Evolutionary conservation across 1,140 invertebrate genomes (phyloP).

Genomic region (Lucilia cuprina): DNA sequence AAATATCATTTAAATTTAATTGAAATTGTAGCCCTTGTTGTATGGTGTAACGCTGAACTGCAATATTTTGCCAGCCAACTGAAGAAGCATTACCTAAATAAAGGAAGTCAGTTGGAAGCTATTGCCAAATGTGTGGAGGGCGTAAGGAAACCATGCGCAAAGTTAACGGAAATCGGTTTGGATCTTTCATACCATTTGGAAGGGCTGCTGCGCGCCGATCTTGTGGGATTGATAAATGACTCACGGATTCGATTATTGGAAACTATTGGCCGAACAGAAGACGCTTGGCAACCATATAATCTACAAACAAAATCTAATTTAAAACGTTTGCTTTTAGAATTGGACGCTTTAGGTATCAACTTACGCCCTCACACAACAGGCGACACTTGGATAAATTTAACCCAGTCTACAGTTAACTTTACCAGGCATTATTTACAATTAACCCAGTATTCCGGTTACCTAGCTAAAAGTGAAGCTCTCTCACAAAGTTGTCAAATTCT

Average conservation of each 20-base stretch:
- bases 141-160: slow-evolving; percentile 77
- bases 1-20: background rate
- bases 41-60: slow-evolving; percentile 90
- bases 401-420: slow-evolving; percentile 58
- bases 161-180: slow-evolving; percentile 69
- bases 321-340: slow-evolving; percentile 63
- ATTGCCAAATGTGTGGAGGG: slow-evolving; percentile 87
- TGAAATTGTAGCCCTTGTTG: slow-evolving; percentile 75
- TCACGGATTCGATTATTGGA: slow-evolving; percentile 65
- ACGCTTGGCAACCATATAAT: slow-evolving; percentile 77
- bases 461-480: slow-evolving; percentile 56
- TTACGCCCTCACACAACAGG: slow-evolving; percentile 55
- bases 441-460: slow-evolving; percentile 53
- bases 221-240: slow-evolving; percentile 64
- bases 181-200: slow-evolving; percentile 84
- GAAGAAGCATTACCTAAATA: slow-evolving; percentile 90
- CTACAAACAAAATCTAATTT: slow-evolving; percentile 68
- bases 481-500: slow-evolving; percentile 51
- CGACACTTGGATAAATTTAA: slow-evolving; percentile 61
- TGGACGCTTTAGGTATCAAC: slow-evolving; percentile 64
- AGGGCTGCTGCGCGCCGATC: slow-evolving; percentile 74
- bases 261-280: slow-evolving; percentile 76
- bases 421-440: slow-evolving; percentile 56
- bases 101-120: slow-evolving; percentile 82
- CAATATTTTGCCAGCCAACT: slow-evolving; percentile 82